These are phyloP conservation scores for Arvicanthis niloticus DNA, from an alignment of 2,113 vertebrate species.

Conservation along the genomic window DNA sequence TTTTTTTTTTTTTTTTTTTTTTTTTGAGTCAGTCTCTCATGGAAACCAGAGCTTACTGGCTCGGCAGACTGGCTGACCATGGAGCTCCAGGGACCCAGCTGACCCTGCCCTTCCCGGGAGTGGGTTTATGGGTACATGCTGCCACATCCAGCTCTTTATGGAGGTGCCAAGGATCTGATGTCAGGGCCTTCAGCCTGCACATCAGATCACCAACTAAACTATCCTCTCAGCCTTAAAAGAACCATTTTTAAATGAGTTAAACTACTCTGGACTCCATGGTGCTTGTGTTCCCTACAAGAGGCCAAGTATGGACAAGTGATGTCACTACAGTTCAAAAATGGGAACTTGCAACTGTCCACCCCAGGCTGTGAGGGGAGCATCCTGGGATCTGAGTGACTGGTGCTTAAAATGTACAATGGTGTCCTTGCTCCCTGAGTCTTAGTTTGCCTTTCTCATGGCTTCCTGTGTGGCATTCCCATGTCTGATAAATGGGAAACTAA, in stretches of 20 bases:
- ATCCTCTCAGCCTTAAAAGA: background rate
- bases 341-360: constrained; percentile 29
- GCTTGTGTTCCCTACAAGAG: constrained; percentile 74
- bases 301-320: background rate
- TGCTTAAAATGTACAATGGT: background rate
- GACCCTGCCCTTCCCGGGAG: too few species aligned
- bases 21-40: background rate
- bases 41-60: background rate
- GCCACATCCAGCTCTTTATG: background rate
- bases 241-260: constrained; percentile 70
- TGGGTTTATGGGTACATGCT: too few species aligned
- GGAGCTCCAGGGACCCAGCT: background rate
- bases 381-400: background rate
- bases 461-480: background rate
- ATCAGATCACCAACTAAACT: too few species aligned
- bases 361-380: fast-evolving
- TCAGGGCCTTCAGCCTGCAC: background rate
- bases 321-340: constrained; percentile 42
- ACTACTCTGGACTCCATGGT: constrained; percentile 20
- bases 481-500: background rate
- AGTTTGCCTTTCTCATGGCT: constrained; percentile 24
- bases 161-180: background rate
- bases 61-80: background rate
- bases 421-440: fast-evolving
- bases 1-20: too few species aligned